Conservation (phyloP, 2,888 invertebrate genomes). For the Himalopsyche tibetana region DNA sequence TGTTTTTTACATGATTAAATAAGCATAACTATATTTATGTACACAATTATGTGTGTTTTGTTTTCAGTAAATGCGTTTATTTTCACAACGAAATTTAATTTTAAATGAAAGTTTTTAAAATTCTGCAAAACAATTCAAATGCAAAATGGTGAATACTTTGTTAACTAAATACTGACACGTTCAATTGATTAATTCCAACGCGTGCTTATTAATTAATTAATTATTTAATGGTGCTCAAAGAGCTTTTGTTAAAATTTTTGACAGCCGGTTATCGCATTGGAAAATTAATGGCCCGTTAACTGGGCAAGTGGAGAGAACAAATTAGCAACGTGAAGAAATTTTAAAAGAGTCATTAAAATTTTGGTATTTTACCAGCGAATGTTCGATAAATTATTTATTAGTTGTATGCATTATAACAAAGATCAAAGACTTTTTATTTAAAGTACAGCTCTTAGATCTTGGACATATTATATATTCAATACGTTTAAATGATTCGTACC, state of each 20-base stretch:
- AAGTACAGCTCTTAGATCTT: no score
- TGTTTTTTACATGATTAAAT: no score
- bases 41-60: no score
- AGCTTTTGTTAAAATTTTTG: conserved; percentile 37
- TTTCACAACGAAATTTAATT: no score
- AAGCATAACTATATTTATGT: no score
- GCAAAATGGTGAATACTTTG: neutral
- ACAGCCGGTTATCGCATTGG: conserved; percentile 34
- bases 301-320: conserved; percentile 32
- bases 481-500: no score
- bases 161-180: conserved; percentile 16
- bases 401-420: no score
- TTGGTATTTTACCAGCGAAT: neutral
- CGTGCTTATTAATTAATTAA: conserved; percentile 40
- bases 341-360: neutral
- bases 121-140: neutral
- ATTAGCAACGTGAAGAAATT: conserved; percentile 36
- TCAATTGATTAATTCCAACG: conserved; percentile 40
- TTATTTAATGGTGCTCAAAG: conserved; percentile 40
- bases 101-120: neutral
- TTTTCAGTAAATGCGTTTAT: no score
- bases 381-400: neutral
- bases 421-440: no score
- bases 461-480: no score
- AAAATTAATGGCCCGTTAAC: conserved; percentile 13